Conservation (phyloP, 2,888 invertebrate species). For the Lamproptera curius region DNA sequence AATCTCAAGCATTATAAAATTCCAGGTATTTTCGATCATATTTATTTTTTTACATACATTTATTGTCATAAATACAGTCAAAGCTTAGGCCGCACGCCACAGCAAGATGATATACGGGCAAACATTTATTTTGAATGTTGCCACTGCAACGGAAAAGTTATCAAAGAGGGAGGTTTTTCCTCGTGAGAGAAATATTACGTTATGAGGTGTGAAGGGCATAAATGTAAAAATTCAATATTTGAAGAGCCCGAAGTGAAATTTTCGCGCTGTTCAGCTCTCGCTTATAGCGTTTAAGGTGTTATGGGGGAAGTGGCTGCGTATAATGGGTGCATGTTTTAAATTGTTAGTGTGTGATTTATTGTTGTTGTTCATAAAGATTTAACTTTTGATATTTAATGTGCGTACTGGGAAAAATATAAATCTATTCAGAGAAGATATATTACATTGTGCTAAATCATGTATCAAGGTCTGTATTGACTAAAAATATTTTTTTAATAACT, state of each 20-base stretch:
- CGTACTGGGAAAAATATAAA: too few species aligned
- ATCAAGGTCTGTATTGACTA: too few species aligned
- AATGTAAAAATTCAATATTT: conserved; percentile 78
- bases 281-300: conserved; percentile 49
- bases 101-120: conserved; percentile 63
- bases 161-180: conserved; percentile 51
- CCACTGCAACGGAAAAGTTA: conserved; percentile 68
- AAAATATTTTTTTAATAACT: too few species aligned
- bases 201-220: conserved; percentile 77
- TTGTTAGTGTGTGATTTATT: too few species aligned
- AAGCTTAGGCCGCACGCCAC: conserved; percentile 29
- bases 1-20: too few species aligned
- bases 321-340: conserved; percentile 4
- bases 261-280: conserved; percentile 52
- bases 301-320: conserved; percentile 31
- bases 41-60: background rate
- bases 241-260: conserved; percentile 56
- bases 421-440: too few species aligned
- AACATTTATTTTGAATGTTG: conserved; percentile 75
- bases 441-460: too few species aligned
- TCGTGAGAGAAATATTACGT: conserved; percentile 74
- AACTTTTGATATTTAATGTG: too few species aligned
- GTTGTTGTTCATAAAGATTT: too few species aligned
- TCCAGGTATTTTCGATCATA: too few species aligned
- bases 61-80: background rate